Evolutionary conservation across 1,140 invertebrate species (phyloP).

Genomic region (Aricia agestis): DNA sequence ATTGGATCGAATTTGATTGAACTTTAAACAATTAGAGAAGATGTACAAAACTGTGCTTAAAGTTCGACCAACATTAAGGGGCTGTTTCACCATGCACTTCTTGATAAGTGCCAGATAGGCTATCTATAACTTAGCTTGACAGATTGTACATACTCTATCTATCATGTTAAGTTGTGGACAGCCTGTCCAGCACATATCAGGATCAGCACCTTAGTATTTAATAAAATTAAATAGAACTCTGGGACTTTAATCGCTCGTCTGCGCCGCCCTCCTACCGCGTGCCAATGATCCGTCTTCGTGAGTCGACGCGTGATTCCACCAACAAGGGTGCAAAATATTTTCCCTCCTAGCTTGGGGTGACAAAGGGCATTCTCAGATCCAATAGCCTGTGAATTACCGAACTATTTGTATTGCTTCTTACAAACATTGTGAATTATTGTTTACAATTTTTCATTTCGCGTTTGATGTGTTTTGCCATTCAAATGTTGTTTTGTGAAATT

Average conservation of each 20-base stretch:
- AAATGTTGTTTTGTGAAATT: constrained; percentile 25
- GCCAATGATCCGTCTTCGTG: constrained; percentile 68
- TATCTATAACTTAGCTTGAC: too few relatives aligned
- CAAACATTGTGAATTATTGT: constrained; percentile 3
- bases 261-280: constrained; percentile 38
- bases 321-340: constrained; percentile 69
- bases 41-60: too few relatives aligned
- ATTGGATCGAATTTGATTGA: too few relatives aligned
- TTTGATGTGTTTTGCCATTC: constrained; percentile 18
- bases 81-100: too few relatives aligned
- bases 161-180: too few relatives aligned
- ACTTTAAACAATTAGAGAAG: too few relatives aligned
- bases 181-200: too few relatives aligned
- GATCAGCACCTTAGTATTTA: too few relatives aligned
- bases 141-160: too few relatives aligned
- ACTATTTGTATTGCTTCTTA: constrained; percentile 28
- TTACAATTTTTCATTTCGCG: neutral
- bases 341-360: constrained; percentile 49
- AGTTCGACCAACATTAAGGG: too few relatives aligned
- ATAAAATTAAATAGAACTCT: neutral
- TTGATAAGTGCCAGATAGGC: too few relatives aligned
- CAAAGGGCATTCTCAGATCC: constrained; percentile 48
- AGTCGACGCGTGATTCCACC: constrained; percentile 68
- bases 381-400: constrained; percentile 38
- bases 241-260: constrained; percentile 30